phyloP scores from a whole-genome alignment of 2,888 invertebrate species.

The Azorinus chamasolen region DNA sequence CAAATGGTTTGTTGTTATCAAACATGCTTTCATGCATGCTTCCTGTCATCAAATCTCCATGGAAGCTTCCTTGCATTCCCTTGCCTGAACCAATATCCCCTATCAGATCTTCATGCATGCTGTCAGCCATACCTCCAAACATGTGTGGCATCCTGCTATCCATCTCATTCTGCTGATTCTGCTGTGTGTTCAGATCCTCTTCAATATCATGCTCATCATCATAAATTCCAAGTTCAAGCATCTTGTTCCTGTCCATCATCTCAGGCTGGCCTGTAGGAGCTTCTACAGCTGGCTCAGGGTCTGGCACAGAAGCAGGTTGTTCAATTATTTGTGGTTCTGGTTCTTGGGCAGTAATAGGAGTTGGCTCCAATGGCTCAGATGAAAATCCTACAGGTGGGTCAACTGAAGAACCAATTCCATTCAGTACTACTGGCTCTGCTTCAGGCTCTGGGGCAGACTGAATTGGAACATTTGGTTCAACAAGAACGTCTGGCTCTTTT shows the following conservation, averaged over 20 bases:
- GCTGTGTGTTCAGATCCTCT: slow-evolving; percentile 46
- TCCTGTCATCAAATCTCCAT: slow-evolving; percentile 56
- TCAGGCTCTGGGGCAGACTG: slow-evolving; percentile 38
- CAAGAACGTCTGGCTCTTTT: slow-evolving; percentile 50
- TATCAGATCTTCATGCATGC: slow-evolving; percentile 55
- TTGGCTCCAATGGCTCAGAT: slow-evolving; percentile 44
- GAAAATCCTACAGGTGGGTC: slow-evolving; percentile 22
- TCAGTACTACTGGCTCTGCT: slow-evolving; percentile 15
- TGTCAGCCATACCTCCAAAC: slow-evolving; percentile 62
- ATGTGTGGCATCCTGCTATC: slow-evolving; percentile 42
- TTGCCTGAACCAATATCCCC: slow-evolving; percentile 41
- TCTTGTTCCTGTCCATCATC: slow-evolving; percentile 57
- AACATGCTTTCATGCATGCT: slow-evolving; percentile 59
- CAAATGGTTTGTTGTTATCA: slow-evolving; percentile 50
- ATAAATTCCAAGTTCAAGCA: slow-evolving; percentile 77
- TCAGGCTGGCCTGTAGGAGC: slow-evolving; percentile 32
- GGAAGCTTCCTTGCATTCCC: slow-evolving; percentile 45
- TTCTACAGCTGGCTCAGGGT: slow-evolving; percentile 16
- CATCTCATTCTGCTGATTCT: slow-evolving; percentile 38
- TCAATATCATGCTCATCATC: slow-evolving; percentile 75
- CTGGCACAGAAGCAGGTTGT: slow-evolving; percentile 23
- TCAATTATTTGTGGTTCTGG: slow-evolving; percentile 36
- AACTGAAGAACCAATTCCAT: slow-evolving; percentile 32
- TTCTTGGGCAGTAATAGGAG: slow-evolving; percentile 17
- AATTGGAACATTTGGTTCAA: slow-evolving; percentile 37